phyloP scores from a whole-genome alignment of 2,797 vertebrate genomes.

The Arrhamphus sclerolepis region DNA sequence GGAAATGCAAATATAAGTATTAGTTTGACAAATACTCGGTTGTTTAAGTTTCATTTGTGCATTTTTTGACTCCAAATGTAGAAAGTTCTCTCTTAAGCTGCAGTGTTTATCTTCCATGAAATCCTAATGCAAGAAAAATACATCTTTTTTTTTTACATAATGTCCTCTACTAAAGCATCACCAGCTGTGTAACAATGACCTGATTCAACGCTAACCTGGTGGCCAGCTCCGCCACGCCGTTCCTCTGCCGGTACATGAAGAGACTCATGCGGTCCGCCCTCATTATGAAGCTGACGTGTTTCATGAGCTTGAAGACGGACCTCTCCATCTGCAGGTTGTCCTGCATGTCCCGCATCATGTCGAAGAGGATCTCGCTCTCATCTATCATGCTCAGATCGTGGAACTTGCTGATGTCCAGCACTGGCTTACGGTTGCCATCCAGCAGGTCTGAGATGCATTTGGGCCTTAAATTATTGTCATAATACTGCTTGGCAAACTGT shows the following conservation, averaged over 20 bases:
- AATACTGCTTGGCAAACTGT: conserved; percentile 87
- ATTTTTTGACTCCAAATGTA: too few species aligned
- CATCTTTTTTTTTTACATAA: too few species aligned
- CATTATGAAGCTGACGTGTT: conserved; percentile 85
- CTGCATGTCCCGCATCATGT: conserved; percentile 88
- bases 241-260: conserved; percentile 89
- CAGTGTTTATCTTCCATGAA: too few species aligned
- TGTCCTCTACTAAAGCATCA: neutral
- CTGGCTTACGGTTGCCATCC: conserved; percentile 67
- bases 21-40: too few species aligned
- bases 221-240: conserved; percentile 87
- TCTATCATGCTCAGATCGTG: conserved; percentile 81
- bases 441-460: conserved; percentile 84
- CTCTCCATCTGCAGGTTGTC: conserved; percentile 88
- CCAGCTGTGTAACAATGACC: too few species aligned
- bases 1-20: too few species aligned
- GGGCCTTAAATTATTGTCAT: conserved; percentile 79
- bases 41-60: too few species aligned
- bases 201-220: conserved; percentile 75
- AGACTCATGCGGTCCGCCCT: conserved; percentile 88
- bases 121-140: too few species aligned
- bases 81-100: too few species aligned
- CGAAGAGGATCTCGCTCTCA: conserved; percentile 89
- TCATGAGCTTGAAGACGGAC: conserved; percentile 87
- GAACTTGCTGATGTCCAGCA: conserved; percentile 75